phyloP scores from a whole-genome alignment of 2,888 invertebrate species.

The Ischnus inquisitorius region DNA sequence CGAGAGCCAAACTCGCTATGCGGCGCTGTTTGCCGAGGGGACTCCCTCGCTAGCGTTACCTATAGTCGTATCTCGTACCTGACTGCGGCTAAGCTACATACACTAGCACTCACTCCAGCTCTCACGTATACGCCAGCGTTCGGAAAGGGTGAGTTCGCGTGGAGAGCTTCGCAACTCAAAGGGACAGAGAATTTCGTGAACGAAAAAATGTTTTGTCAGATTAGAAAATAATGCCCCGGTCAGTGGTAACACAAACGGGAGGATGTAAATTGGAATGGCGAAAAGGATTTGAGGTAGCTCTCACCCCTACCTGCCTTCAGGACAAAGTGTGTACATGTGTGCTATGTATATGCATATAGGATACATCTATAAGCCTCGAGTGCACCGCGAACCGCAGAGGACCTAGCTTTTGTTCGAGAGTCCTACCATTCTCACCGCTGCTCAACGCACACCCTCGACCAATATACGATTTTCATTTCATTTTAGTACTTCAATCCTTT shows the following conservation, averaged over 20 bases:
- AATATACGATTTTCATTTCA: conserved; percentile 38
- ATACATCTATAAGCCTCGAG: too few species aligned
- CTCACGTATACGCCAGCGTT: conserved; percentile 10
- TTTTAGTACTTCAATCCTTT: background rate
- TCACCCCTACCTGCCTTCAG: conserved; percentile 2
- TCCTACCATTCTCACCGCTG: conserved; percentile 8
- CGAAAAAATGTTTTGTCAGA: conserved; percentile 78
- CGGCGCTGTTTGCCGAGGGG: conserved; percentile 42
- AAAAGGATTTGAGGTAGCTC: conserved; percentile 20
- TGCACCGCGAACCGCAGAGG: background rate
- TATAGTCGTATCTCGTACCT: conserved; percentile 41
- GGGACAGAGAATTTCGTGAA: conserved; percentile 64
- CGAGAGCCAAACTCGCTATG: conserved; percentile 30
- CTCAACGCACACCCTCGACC: background rate
- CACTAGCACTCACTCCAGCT: conserved; percentile 56
- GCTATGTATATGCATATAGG: background rate
- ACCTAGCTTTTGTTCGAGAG: conserved; percentile 7
- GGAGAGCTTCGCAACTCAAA: conserved; percentile 63
- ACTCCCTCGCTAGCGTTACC: conserved; percentile 54
- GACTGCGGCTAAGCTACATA: conserved; percentile 32
- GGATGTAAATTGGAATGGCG: conserved; percentile 12
- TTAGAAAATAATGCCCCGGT: conserved; percentile 70
- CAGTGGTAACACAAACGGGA: conserved; percentile 24
- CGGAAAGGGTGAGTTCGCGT: background rate
- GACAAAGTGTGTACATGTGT: background rate